Conservation (phyloP, 1,140 invertebrate species). For the Diploscapter pachys region DNA sequence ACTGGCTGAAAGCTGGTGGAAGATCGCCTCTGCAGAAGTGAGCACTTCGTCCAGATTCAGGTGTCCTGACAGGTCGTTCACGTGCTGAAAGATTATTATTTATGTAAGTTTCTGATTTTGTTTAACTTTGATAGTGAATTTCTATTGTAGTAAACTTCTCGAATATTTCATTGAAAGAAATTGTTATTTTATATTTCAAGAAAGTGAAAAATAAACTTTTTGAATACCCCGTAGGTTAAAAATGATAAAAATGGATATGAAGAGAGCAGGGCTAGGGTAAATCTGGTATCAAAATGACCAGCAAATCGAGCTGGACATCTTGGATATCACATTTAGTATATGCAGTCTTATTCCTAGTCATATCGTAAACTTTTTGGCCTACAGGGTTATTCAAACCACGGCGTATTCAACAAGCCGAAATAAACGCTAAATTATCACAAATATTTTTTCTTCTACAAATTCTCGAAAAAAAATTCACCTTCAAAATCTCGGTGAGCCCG, state of each 20-base stretch:
- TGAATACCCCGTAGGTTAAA: no score
- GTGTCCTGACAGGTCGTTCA: conserved; percentile 82
- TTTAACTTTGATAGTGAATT: conserved; percentile 12
- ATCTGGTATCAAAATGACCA: no score
- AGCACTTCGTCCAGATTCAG: conserved; percentile 77
- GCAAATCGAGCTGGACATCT: no score
- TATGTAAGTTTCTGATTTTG: neutral
- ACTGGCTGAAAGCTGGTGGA: conserved; percentile 55
- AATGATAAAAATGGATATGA: no score
- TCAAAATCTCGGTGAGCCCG: conserved; percentile 91
- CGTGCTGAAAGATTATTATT: conserved; percentile 70
- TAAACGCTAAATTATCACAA: no score
- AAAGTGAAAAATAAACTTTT: conserved; percentile 16
- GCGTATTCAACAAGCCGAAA: no score
- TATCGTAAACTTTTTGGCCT: no score
- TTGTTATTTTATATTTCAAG: conserved; percentile 23
- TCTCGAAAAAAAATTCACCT: conserved; percentile 66
- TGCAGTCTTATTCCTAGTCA: no score
- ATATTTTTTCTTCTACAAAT: neutral
- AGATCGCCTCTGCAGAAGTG: conserved; percentile 82
- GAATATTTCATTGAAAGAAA: conserved; percentile 30
- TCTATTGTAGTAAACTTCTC: conserved; percentile 32
- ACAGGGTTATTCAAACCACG: no score
- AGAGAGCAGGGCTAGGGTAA: no score
- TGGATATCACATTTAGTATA: no score